Evolutionary conservation across 2,113 vertebrate species (phyloP).

Genomic region (Odontesthes bonariensis): DNA sequence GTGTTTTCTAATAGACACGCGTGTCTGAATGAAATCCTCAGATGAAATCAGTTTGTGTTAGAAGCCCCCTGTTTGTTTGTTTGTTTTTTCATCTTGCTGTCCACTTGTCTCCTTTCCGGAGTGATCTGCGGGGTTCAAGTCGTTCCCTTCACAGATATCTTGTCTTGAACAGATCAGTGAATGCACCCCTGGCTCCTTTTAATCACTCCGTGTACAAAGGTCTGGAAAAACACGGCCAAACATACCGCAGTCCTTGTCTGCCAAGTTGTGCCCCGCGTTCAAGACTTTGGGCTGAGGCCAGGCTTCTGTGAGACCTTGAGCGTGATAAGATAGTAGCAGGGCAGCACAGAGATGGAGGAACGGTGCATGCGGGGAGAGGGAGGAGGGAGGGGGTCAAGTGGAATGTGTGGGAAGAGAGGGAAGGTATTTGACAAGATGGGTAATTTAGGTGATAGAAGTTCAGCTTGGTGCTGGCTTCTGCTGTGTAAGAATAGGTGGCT

Average conservation of each 20-base stretch:
- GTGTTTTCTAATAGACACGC: background rate
- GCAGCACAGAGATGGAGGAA: slow-evolving; percentile 49
- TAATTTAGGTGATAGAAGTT: slow-evolving; percentile 40
- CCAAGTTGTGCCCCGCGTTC: slow-evolving; percentile 71
- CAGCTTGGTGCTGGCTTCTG: background rate
- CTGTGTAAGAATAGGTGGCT: background rate
- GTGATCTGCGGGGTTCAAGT: slow-evolving; percentile 23
- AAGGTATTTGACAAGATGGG: slow-evolving; percentile 44
- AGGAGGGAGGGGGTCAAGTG: slow-evolving; percentile 11
- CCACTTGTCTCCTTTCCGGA: slow-evolving; percentile 26
- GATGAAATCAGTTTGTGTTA: background rate
- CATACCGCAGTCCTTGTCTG: slow-evolving; percentile 70
- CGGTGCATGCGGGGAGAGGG: slow-evolving; percentile 6
- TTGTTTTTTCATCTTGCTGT: slow-evolving; percentile 11
- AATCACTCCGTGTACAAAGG: slow-evolving; percentile 70
- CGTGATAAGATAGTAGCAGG: slow-evolving; percentile 71
- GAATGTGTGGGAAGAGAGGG: slow-evolving; percentile 64
- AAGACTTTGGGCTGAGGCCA: slow-evolving; percentile 71
- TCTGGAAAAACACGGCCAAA: slow-evolving; percentile 72
- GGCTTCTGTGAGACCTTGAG: slow-evolving; percentile 78
- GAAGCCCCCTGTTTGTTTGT: background rate
- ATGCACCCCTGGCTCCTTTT: slow-evolving; percentile 39
- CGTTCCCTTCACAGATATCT: slow-evolving; percentile 35
- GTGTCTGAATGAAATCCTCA: background rate
- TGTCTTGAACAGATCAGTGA: slow-evolving; percentile 23